Evolutionary conservation across 2,113 vertebrate genomes (phyloP).

Genomic region (Carassius carassius): DNA sequence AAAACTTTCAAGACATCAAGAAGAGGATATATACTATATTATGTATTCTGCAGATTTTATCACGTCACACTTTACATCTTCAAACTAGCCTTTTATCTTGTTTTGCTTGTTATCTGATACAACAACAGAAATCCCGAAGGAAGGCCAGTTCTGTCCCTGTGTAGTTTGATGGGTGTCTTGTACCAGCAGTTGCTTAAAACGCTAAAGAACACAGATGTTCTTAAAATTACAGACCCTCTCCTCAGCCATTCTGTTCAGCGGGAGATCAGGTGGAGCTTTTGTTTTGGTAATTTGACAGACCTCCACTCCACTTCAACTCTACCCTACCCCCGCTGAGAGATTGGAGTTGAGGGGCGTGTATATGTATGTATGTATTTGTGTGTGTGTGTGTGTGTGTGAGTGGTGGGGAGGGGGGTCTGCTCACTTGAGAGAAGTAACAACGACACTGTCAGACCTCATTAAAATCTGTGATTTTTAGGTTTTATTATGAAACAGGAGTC

Average conservation of each 20-base stretch:
- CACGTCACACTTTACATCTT: background rate
- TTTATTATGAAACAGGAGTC: constrained; percentile 51
- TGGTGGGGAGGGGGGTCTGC: background rate
- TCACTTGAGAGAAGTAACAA: constrained; percentile 25
- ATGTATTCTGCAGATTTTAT: background rate
- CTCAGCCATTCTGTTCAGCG: constrained; percentile 57
- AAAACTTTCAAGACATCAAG: too few species aligned
- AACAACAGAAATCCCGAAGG: constrained; percentile 11
- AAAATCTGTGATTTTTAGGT: constrained; percentile 38
- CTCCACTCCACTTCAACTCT: constrained; percentile 12
- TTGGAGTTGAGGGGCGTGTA: background rate
- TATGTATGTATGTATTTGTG: background rate
- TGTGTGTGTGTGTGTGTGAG: background rate
- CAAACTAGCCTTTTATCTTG: too few species aligned
- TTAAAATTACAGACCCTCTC: constrained; percentile 68
- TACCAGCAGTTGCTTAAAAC: constrained; percentile 64
- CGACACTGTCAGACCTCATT: constrained; percentile 51
- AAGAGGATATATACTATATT: too few species aligned
- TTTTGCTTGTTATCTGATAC: constrained; percentile 1
- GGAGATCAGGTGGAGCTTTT: constrained; percentile 75
- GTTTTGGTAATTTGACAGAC: constrained; percentile 59
- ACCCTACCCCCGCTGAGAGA: constrained; percentile 19
- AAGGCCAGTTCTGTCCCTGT: constrained; percentile 53
- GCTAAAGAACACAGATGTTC: constrained; percentile 78
- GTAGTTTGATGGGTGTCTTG: constrained; percentile 50